A percentile compares a stretch with the other conserved stretches of the same genome.
Conservation (phyloP, 2,888 invertebrate species). For the Cataglyphis cursor region DNA sequence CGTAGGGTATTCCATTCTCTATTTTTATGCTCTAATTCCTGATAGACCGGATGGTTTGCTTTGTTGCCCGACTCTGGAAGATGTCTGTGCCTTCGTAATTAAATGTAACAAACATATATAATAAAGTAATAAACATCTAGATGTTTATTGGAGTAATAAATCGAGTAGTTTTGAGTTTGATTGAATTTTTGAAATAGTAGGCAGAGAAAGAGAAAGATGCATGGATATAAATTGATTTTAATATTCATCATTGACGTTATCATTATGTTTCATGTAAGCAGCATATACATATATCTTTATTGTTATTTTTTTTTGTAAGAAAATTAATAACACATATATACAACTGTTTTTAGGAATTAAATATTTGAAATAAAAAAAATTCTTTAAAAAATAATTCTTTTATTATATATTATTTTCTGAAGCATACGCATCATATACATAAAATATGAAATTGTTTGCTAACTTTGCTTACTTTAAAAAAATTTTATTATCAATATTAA, state of each 20-base stretch:
- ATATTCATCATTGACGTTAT: neutral
- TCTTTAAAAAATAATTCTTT: neutral
- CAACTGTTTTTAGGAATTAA: neutral
- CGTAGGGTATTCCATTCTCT: constrained; percentile 64
- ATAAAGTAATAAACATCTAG: neutral
- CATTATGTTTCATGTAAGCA: neutral
- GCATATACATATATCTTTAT: neutral
- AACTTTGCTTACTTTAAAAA: neutral
- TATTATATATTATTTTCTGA: neutral
- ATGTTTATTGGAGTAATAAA: neutral
- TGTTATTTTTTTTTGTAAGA: neutral
- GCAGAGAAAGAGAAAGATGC: neutral
- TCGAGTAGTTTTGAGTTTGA: neutral
- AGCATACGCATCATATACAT: too few species aligned
- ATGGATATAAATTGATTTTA: neutral
- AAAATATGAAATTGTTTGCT: neutral
- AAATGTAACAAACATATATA: neutral
- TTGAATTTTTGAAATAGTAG: neutral
- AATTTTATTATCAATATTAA: neutral
- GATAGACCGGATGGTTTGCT: constrained; percentile 55
- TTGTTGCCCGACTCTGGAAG: constrained; percentile 39
- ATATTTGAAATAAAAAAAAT: neutral
- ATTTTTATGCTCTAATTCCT: constrained; percentile 73
- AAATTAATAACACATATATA: neutral
- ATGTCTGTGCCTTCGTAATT: neutral